These are phyloP conservation scores for Dicyrtomina minuta DNA, from an alignment of 2,888 invertebrate species.

Conservation along the genomic window DNA sequence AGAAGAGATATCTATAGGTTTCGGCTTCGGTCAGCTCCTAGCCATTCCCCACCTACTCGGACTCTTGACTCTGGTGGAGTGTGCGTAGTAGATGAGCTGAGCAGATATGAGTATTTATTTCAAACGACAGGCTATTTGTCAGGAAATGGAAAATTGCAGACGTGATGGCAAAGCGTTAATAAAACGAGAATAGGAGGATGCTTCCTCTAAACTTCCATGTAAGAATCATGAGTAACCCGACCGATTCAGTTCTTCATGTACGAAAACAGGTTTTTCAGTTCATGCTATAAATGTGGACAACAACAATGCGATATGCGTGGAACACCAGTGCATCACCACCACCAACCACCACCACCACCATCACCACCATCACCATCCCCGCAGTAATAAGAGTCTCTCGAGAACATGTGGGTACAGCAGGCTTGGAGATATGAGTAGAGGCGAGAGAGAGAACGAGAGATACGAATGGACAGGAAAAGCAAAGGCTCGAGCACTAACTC, in stretches of 20 bases:
- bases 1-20: background rate
- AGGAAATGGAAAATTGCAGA: constrained; percentile 35
- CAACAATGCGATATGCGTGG: constrained; percentile 7
- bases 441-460: background rate
- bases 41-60: background rate
- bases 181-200: constrained; percentile 28
- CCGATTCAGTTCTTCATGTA: constrained; percentile 16
- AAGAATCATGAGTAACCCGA: constrained; percentile 33
- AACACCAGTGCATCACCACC: too few species aligned
- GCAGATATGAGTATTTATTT: constrained; percentile 21
- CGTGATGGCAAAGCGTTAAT: constrained; percentile 30
- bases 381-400: too few species aligned
- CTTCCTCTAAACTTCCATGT: constrained; percentile 32
- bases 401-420: background rate
- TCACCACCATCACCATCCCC: too few species aligned
- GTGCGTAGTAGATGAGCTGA: constrained; percentile 10
- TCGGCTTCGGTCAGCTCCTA: background rate
- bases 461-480: background rate
- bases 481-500: too few species aligned
- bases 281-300: constrained; percentile 21
- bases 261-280: constrained; percentile 27
- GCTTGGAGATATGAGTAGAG: too few species aligned
- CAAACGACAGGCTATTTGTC: constrained; percentile 31
- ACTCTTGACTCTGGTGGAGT: background rate
- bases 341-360: too few species aligned